phyloP scores from a whole-genome alignment of 2,797 vertebrate species.

The Trichosurus vulpecula region DNA sequence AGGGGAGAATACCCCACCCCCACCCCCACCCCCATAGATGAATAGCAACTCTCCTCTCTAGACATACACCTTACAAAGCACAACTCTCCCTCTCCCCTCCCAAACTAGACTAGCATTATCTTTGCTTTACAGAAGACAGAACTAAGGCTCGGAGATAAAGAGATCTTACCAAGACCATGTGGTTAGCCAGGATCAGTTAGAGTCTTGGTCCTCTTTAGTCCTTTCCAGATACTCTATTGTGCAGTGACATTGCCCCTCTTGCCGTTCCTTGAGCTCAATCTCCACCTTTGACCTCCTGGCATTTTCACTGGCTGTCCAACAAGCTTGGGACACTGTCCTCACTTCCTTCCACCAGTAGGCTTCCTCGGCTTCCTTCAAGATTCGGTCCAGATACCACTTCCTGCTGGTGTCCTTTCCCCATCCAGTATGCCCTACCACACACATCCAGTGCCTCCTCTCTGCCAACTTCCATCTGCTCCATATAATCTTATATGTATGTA shows the following conservation, averaged over 20 bases:
- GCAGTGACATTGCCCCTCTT: not conserved
- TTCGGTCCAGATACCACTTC: not conserved
- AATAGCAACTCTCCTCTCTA: not conserved
- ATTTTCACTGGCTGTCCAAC: not conserved
- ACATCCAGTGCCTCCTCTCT: not conserved
- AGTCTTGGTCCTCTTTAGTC: not conserved
- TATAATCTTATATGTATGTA: not conserved
- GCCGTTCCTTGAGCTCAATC: not conserved
- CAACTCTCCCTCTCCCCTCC: not conserved
- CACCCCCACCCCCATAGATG: not conserved
- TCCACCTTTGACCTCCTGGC: not conserved
- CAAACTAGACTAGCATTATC: not conserved
- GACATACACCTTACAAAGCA: not conserved
- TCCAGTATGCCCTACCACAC: not conserved
- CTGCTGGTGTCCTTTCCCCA: not conserved
- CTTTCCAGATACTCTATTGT: not conserved
- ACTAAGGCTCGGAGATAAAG: not conserved
- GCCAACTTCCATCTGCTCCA: not conserved
- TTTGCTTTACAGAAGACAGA: not conserved
- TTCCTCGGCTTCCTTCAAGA: not conserved
- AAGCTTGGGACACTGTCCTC: not conserved
- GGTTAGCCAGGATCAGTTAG: not conserved
- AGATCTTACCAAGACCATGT: not conserved
- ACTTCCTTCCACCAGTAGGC: not conserved
- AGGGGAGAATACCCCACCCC: not conserved